phyloP scores from a whole-genome alignment of 2,113 vertebrate genomes.

The Spea bombifrons region DNA sequence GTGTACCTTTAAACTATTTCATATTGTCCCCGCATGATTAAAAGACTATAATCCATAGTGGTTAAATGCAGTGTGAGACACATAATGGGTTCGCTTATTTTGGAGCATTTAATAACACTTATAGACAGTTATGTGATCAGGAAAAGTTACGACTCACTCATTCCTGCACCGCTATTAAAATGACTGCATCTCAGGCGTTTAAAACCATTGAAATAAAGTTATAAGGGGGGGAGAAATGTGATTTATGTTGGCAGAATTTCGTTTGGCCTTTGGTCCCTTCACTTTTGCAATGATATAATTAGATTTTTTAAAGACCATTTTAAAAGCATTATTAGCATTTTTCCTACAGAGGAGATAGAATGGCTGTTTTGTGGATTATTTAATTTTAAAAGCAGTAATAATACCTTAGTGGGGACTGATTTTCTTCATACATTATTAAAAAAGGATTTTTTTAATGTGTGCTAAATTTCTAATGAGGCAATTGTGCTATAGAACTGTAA shows the following conservation, averaged over 20 bases:
- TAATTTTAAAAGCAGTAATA: slow-evolving; percentile 81
- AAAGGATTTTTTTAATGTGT: slow-evolving; percentile 62
- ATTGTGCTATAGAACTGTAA: slow-evolving; percentile 44
- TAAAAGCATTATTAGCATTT: slow-evolving; percentile 89
- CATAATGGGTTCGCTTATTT: slow-evolving; percentile 84
- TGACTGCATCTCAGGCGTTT: slow-evolving; percentile 82
- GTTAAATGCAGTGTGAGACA: slow-evolving; percentile 79
- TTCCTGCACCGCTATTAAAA: slow-evolving; percentile 85
- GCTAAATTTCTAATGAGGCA: slow-evolving; percentile 66
- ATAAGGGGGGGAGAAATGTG: slow-evolving; percentile 64
- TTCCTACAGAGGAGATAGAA: slow-evolving; percentile 76
- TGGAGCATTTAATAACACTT: slow-evolving; percentile 84
- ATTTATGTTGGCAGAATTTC: slow-evolving; percentile 92
- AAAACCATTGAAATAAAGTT: slow-evolving; percentile 80
- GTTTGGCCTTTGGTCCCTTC: slow-evolving; percentile 86
- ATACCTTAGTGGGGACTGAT: slow-evolving; percentile 74
- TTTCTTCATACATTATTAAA: slow-evolving; percentile 74
- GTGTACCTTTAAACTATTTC: slow-evolving; percentile 71
- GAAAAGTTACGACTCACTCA: slow-evolving; percentile 82
- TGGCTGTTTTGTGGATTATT: slow-evolving; percentile 77
- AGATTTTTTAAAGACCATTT: slow-evolving; percentile 93
- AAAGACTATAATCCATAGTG: slow-evolving; percentile 79
- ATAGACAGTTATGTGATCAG: slow-evolving; percentile 86
- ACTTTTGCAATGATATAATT: slow-evolving; percentile 93
- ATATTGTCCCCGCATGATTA: slow-evolving; percentile 77